Evolutionary conservation across 1,140 invertebrate genomes (phyloP), one percentile per base, ranked within the genome.

Genomic region (Drosophila lini): DNA sequence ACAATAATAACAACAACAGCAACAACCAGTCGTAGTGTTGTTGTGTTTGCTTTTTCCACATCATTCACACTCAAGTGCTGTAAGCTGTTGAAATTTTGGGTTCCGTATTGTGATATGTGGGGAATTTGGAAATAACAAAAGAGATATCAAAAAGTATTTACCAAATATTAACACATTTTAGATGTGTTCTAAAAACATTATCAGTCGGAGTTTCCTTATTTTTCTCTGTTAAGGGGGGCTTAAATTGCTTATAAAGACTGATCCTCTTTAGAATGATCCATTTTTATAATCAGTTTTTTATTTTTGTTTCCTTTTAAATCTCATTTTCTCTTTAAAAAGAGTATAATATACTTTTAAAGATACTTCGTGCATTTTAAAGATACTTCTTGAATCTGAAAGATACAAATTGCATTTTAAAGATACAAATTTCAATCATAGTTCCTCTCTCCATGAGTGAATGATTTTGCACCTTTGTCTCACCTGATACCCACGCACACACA

Each of bases 11-110:
- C 36, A 32, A 48, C 22, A 31, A 25, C 57, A 78, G 38, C 69
- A 52, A 38, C 65, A 65, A 44, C 25, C 36, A 58, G 38, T 52
- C 32, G 19, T 45, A 7, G 45, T 19, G 48, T 44, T 65, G 59
- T 53, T 76, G 71, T 73, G 44, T 71, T 73, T 86, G 78, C 68
- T 75, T 79, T 85, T 85, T 81, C 67, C 68, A 81, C 60, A 85
- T 84, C 81, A 58, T 80, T 84, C 61, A 84, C 74, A 74, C 62
- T 55, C 40, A 41, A 77, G 28, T 58, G 32, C n/a, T 32, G 16
- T 40, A 9, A 16, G 32, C 45, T 59, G 56, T 25, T 74, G 9
- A 44, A 60, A 45, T 41, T 32, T 3, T 36, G 15, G 56, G 36
- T n/a, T 45, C 38, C n/a, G 1, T 34, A 31, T 41, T 13, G 15